Conservation (phyloP, 2,888 invertebrate genomes). For the Pyrrhosoma nymphula region DNA sequence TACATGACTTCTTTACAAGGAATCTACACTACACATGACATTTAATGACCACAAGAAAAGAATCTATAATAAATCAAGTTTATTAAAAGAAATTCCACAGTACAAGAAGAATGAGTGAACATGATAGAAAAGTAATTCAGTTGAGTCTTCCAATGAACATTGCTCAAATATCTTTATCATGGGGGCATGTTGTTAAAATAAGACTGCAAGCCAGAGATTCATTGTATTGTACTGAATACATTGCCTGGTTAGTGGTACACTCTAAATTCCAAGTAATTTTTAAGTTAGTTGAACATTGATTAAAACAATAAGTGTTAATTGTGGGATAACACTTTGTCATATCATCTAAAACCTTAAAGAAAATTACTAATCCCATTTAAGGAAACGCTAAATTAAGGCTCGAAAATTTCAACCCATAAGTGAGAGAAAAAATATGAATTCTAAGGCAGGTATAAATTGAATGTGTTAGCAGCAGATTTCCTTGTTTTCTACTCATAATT, state of each 20-base stretch:
- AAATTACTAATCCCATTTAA: too few species aligned
- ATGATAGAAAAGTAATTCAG: neutral
- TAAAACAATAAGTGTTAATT: too few species aligned
- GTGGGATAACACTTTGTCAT: too few species aligned
- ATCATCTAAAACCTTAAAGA: too few species aligned
- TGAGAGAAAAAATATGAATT: neutral
- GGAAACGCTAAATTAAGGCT: neutral
- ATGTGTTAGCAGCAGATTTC: neutral
- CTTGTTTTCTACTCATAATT: neutral
- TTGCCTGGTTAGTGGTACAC: neutral
- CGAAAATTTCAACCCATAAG: neutral
- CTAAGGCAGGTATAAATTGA: neutral
- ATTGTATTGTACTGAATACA: neutral
- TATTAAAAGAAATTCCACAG: slow-evolving; percentile 1
- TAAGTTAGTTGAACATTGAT: too few species aligned
- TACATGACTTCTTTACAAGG: neutral
- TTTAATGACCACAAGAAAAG: slow-evolving; percentile 34
- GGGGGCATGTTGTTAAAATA: neutral
- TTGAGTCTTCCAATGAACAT: neutral
- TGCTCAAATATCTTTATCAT: neutral
- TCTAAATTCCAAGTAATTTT: neutral
- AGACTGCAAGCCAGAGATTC: neutral
- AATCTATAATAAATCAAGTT: slow-evolving; percentile 6
- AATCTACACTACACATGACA: neutral
- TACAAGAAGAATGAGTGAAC: slow-evolving; percentile 33